Evolutionary conservation across 2,113 vertebrate species (phyloP), one percentile per base, ranked within the genome.

Genomic region (Pollachius pollachius): DNA sequence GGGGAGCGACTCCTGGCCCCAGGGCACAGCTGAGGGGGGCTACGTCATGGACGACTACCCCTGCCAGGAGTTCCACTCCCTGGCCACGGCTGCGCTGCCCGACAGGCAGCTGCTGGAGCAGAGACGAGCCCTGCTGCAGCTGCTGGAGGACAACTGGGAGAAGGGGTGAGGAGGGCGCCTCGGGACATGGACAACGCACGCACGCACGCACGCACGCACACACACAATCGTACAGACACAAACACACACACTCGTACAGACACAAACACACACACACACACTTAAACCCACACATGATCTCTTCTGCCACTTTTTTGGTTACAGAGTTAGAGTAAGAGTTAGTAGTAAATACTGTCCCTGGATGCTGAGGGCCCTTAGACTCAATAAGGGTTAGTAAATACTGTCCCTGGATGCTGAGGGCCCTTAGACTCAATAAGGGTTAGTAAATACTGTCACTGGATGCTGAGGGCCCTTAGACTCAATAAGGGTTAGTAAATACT

Each of bases 61-160:
- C 48, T 91, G 92, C 5, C 82, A 89, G 70, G 93, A 94, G 67
- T 90, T 94, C 62, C 74, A 81, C 11, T 62, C 82, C 5, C 81
- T 93, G 82, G 80, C 84, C 65, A 88, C 90, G 1, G 89, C 85
- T 19, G 76, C 84, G 61, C 80, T 94, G 23, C n/a, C 76, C 0
- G 70, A 62, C 27, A n/a, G 81, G 6, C 6, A 52, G 59, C 90
- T 92, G 64, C 74, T 85, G 60, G 79, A 81, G 69, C 93, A 93
- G 84, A 89, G 91, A 65, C 34, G 1, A 30, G 70, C 82, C n/a
- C 73, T 94, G 54, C 78, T 93, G 67, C 72, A 73, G 59, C 84
- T 92, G 64, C 82, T 94, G 79, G 80, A 82, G 5, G 64, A 68
- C n/a, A 91, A 94, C 87, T 94, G 93, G 93, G 83, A 91, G 34